phyloP scores from a whole-genome alignment of 2,888 invertebrate species.

The Drosophila multiciliata region DNA sequence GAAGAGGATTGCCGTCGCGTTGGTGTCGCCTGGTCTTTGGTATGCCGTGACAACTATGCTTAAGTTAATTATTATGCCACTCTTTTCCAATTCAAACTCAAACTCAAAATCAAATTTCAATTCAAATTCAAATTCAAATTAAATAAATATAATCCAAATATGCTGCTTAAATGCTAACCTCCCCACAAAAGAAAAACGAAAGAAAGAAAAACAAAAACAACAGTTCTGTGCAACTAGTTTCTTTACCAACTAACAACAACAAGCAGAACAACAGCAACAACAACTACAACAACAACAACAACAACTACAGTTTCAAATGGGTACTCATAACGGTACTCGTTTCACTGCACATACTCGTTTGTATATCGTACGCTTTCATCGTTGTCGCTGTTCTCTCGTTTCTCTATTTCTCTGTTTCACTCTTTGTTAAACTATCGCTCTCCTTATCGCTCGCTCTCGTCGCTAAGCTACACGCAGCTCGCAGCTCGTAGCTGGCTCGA shows the following conservation, averaged over 20 bases:
- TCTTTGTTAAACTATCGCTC: conserved; percentile 41
- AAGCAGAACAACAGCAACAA: conserved; percentile 31
- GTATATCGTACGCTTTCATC: conserved; percentile 26
- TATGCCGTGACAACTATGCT: conserved; percentile 60
- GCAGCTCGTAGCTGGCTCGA: conserved; percentile 21
- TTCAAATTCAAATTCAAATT: conserved; percentile 50
- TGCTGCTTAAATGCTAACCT: conserved; percentile 46
- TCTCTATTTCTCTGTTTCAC: conserved; percentile 33
- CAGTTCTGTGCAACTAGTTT: conserved; percentile 14
- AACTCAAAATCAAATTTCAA: conserved; percentile 36
- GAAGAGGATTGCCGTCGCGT: not conserved
- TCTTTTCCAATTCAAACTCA: conserved; percentile 50
- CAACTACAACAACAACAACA: conserved; percentile 29
- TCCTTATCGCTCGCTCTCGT: conserved; percentile 46
- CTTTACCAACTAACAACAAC: conserved; percentile 20
- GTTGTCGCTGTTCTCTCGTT: conserved; percentile 55
- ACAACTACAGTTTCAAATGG: conserved; percentile 18
- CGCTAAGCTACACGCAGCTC: conserved; percentile 34
- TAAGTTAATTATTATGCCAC: conserved; percentile 64
- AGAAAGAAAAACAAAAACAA: not conserved
- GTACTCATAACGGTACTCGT: conserved; percentile 34
- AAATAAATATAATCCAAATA: conserved; percentile 67
- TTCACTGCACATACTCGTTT: conserved; percentile 20
- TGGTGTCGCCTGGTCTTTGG: conserved; percentile 38
- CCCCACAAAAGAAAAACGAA: not conserved